Conservation (phyloP, 2,797 vertebrate species). For the Melanotaenia maccullochi region DNA sequence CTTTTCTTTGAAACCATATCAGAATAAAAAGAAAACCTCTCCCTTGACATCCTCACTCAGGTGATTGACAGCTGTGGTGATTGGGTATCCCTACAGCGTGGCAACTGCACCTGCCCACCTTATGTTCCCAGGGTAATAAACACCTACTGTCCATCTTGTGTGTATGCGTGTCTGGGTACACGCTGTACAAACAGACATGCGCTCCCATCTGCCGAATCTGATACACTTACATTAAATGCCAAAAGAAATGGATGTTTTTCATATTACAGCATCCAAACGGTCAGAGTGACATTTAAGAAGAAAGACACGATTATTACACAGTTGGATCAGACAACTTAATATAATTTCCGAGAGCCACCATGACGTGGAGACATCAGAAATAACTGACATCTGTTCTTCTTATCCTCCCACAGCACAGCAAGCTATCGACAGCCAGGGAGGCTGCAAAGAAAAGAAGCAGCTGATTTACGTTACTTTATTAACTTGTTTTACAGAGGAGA, state of each 20-base stretch:
- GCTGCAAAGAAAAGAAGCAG: background rate
- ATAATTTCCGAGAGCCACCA: conserved; percentile 34
- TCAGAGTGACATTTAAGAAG: conserved; percentile 45
- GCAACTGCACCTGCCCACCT: conserved; percentile 34
- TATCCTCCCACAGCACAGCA: conserved; percentile 47
- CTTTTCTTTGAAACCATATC: conserved; percentile 7
- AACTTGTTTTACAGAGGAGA: conserved; percentile 26
- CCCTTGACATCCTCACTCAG: background rate
- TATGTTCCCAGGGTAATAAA: conserved; percentile 13
- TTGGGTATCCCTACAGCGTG: conserved; percentile 32
- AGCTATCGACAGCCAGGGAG: conserved; percentile 27
- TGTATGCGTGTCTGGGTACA: background rate
- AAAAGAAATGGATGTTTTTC: conserved; percentile 5
- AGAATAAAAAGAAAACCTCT: conserved; percentile 18
- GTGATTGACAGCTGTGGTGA: conserved; percentile 36
- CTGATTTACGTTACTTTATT: conserved; percentile 39
- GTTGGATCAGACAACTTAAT: conserved; percentile 44
- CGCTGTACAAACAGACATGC: background rate
- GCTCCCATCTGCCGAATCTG: conserved; percentile 29
- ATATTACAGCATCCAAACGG: conserved; percentile 7
- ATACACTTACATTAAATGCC: conserved; percentile 11
- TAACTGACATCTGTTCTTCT: conserved; percentile 62
- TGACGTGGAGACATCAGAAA: conserved; percentile 44
- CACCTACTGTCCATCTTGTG: background rate
- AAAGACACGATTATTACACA: conserved; percentile 26